phyloP scores from a whole-genome alignment of 2,888 invertebrate species.

The Lepeophtheirus nordmannii region DNA sequence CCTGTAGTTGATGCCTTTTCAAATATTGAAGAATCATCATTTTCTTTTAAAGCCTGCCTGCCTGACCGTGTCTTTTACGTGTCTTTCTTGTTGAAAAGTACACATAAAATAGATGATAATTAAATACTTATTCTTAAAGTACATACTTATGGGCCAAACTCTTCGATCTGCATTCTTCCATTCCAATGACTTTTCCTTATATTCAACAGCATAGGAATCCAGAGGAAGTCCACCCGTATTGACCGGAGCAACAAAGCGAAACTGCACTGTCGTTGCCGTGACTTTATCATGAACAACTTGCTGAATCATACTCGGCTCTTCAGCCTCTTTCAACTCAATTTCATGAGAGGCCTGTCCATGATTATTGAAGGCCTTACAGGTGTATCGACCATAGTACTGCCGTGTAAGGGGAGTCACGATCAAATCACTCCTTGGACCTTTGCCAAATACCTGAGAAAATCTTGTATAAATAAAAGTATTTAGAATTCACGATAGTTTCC shows the following conservation, averaged over 20 bases:
- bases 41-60: too few species aligned
- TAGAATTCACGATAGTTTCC: neutral
- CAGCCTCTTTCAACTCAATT: constrained; percentile 58
- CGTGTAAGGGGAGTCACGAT: constrained; percentile 13
- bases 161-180: constrained; percentile 56
- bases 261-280: constrained; percentile 17
- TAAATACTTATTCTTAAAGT: neutral
- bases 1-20: too few species aligned
- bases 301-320: constrained; percentile 48
- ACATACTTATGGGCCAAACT: constrained; percentile 43
- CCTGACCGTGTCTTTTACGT: too few species aligned
- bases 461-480: neutral
- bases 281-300: constrained; percentile 36
- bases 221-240: constrained; percentile 60
- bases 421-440: constrained; percentile 15
- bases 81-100: too few species aligned
- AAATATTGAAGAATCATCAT: too few species aligned
- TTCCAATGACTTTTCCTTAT: constrained; percentile 49
- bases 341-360: constrained; percentile 51
- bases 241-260: constrained; percentile 53
- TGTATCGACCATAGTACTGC: constrained; percentile 18
- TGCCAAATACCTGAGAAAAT: constrained; percentile 13
- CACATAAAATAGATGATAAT: too few species aligned
- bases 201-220: constrained; percentile 55
- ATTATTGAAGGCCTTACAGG: constrained; percentile 50